A percentile compares a stretch with the other conserved stretches of the same genome.
phyloP scores from a whole-genome alignment of 64 coral and sea anemone genomes.

The Exaiptasia diaphana region DNA sequence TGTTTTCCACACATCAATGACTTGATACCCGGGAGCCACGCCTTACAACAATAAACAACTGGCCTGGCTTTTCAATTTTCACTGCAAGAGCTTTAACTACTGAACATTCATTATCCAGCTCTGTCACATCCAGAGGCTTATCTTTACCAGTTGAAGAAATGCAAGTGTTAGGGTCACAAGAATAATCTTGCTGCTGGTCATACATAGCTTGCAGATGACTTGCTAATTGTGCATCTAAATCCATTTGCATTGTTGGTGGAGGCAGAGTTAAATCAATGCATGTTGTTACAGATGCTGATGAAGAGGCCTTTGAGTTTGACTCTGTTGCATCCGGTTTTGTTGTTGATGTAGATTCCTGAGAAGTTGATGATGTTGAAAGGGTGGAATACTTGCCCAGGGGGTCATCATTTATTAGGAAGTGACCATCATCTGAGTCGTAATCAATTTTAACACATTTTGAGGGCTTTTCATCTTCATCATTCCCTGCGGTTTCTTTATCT shows the following conservation, averaged over 20 bases:
- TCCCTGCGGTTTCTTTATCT: background rate
- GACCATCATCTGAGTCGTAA: background rate
- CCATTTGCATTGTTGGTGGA: background rate
- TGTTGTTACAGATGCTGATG: background rate
- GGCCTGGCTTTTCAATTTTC: background rate
- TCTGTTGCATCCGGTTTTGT: background rate
- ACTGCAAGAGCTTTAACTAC: background rate
- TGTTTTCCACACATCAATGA: slow-evolving; percentile 38
- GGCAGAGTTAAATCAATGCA: background rate
- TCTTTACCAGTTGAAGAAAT: background rate
- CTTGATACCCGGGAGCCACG: slow-evolving; percentile 9
- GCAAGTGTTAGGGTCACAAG: background rate
- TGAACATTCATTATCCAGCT: slow-evolving; percentile 14
- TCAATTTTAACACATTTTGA: background rate
- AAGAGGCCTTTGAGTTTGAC: background rate
- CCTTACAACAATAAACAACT: slow-evolving; percentile 12
- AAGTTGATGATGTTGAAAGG: background rate
- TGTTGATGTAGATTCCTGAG: background rate
- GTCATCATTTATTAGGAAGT: background rate
- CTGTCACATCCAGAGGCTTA: no score
- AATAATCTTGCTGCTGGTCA: background rate
- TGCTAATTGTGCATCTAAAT: background rate
- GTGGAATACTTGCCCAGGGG: background rate
- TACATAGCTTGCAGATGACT: slow-evolving; percentile 8
- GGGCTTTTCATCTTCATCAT: background rate